Conservation (phyloP, 2,797 vertebrate genomes). For the Tokudaia muenninki region DNA sequence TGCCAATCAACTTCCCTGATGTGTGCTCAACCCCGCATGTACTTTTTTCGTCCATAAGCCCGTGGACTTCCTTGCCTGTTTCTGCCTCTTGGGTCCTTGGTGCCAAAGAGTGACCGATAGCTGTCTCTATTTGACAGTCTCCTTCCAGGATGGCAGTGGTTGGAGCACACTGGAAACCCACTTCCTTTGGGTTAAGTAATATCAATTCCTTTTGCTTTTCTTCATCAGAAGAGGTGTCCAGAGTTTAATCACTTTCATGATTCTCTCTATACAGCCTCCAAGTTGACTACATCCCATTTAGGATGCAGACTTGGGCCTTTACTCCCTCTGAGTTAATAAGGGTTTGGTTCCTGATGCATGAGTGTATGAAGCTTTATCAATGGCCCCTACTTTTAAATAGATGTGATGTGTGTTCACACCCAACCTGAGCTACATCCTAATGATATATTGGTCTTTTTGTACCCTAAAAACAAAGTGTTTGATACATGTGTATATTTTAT, state of each 20-base stretch:
- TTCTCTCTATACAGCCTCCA: not conserved
- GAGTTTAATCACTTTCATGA: not conserved
- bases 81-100: not conserved
- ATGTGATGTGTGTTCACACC: not conserved
- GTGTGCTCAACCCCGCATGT: not conserved
- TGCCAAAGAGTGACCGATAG: not conserved
- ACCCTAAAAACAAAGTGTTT: not conserved
- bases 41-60: not conserved
- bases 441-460: not conserved
- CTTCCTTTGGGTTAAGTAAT: slow-evolving; percentile 24
- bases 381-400: not conserved
- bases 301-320: not conserved
- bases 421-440: not conserved
- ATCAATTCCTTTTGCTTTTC: slow-evolving; percentile 42
- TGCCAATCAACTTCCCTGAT: fast-evolving
- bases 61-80: not conserved
- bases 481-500: not conserved
- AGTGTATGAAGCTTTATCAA: not conserved
- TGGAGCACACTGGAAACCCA: not conserved
- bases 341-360: not conserved
- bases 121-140: not conserved
- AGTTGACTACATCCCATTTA: not conserved
- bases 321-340: not conserved
- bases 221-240: not conserved
- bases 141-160: not conserved